phyloP scores from a whole-genome alignment of 2,797 vertebrate genomes.

The Ficedula albicollis region DNA sequence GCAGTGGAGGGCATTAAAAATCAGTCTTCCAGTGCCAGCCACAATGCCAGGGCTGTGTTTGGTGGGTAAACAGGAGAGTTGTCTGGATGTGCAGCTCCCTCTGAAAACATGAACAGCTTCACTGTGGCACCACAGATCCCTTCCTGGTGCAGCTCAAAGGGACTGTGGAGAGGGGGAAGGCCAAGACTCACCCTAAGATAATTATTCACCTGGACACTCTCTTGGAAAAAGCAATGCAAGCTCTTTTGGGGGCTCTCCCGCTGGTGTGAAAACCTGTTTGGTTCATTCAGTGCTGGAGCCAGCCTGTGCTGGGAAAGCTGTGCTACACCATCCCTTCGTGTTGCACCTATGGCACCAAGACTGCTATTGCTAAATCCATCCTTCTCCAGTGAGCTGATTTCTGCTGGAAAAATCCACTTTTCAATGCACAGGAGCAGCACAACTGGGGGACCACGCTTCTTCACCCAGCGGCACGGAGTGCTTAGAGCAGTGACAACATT shows the following conservation, averaged over 20 bases:
- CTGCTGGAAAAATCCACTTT: background rate
- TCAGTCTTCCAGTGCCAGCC: background rate
- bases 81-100: background rate
- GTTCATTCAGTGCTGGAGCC: background rate
- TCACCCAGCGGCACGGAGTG: background rate
- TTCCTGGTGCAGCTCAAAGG: background rate
- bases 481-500: background rate
- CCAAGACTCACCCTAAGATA: background rate
- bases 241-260: background rate
- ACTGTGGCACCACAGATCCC: background rate
- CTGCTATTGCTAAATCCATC: background rate
- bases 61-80: background rate
- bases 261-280: background rate
- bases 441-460: background rate
- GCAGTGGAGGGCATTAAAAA: background rate
- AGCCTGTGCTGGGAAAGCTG: background rate
- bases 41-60: background rate
- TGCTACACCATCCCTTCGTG: accelerated
- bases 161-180: background rate
- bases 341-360: background rate
- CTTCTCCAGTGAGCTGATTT: background rate
- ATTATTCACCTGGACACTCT: background rate
- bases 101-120: background rate
- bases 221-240: background rate
- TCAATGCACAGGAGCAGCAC: background rate